Conservation (phyloP, 2,113 vertebrate genomes). For the Macquaria ambigua region DNA sequence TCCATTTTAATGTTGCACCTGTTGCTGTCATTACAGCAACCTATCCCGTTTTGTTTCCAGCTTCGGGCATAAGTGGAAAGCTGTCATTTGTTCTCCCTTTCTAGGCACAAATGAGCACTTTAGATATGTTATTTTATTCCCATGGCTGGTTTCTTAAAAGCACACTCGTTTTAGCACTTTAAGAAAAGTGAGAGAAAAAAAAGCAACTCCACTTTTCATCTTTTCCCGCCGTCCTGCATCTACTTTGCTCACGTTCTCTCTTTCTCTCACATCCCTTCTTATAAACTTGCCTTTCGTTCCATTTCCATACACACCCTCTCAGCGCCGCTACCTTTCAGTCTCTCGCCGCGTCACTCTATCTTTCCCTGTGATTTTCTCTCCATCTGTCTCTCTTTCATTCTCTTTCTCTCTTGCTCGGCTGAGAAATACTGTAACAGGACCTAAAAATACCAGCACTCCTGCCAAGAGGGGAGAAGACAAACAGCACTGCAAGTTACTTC, state of each 20-base stretch:
- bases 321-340: neutral
- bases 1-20: neutral
- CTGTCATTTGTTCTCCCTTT: conserved; percentile 5
- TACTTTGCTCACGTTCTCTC: neutral
- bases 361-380: conserved; percentile 11
- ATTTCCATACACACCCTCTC: neutral
- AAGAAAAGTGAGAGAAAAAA: neutral
- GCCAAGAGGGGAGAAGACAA: conserved; percentile 49
- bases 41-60: neutral
- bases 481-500: conserved; percentile 39
- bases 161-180: neutral
- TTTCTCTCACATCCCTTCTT: neutral
- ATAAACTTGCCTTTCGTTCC: neutral
- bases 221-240: neutral
- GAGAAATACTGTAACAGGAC: conserved; percentile 39
- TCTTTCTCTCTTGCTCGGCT: neutral
- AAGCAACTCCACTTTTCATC: conserved; percentile 9
- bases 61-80: neutral
- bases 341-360: neutral
- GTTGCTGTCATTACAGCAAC: neutral
- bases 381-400: conserved; percentile 27
- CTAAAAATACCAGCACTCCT: conserved; percentile 60
- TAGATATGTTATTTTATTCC: conserved; percentile 16
- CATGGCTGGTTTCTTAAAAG: conserved; percentile 1
- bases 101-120: conserved; percentile 3